A percentile compares a stretch with the other conserved stretches of the same genome.
Conservation (phyloP, 2,113 vertebrate species). For the Gnathonemus echidnorhynchus region DNA sequence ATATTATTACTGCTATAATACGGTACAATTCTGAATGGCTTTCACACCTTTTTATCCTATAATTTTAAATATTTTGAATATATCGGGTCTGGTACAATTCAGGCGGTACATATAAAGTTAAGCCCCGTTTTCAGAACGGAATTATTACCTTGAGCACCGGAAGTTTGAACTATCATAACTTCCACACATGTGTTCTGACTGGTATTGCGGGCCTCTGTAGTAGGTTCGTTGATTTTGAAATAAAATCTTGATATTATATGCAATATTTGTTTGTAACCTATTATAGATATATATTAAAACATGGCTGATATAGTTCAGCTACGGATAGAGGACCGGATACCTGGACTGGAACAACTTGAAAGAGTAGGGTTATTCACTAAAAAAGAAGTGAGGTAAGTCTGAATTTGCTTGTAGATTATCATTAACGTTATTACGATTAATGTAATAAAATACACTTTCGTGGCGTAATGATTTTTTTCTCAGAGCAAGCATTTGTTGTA, state of each 20-base stretch:
- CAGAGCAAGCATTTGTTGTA: background rate
- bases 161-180: conserved; percentile 45
- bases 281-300: background rate
- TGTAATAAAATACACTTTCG: background rate
- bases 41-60: background rate
- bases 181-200: conserved; percentile 45
- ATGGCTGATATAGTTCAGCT: conserved; percentile 87
- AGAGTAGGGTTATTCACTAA: conserved; percentile 80
- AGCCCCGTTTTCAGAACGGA: conserved; percentile 40
- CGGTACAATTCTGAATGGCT: background rate
- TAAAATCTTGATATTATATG: background rate
- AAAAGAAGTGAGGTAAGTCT: conserved; percentile 75
- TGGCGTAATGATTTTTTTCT: background rate
- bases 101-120: background rate
- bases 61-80: background rate
- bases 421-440: background rate
- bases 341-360: conserved; percentile 83
- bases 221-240: background rate
- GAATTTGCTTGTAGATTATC: background rate
- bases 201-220: background rate
- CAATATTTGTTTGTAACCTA: background rate
- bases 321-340: conserved; percentile 78
- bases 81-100: background rate
- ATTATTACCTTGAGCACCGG: conserved; percentile 40
- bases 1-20: background rate